A percentile compares a stretch with the other conserved stretches of the same genome.
These are phyloP conservation scores for Halictus quadricinctus DNA, from an alignment of 2,888 invertebrate species.

Conservation along the genomic window DNA sequence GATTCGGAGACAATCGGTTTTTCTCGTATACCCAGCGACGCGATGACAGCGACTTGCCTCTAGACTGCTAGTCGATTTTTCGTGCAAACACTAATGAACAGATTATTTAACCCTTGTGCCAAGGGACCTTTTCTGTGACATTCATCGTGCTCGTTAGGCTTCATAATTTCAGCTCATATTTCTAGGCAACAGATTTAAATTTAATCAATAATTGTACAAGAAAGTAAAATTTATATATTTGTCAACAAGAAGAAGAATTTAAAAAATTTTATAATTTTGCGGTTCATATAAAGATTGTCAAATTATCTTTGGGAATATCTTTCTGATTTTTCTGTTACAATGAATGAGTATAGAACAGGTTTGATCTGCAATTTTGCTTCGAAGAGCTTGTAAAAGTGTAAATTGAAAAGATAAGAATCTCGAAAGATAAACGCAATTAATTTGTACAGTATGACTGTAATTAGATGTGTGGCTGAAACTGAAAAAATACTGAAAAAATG, in stretches of 20 bases:
- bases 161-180: not conserved
- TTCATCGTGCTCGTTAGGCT: not conserved
- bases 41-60: not conserved
- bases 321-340: not conserved
- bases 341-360: not conserved
- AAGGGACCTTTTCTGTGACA: not conserved
- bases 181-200: not conserved
- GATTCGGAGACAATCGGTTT: slow-evolving; percentile 69
- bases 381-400: not conserved
- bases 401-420: no score
- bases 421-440: no score
- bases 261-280: no score
- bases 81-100: not conserved
- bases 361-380: no score
- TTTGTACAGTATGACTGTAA: no score
- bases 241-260: no score
- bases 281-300: no score
- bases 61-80: not conserved
- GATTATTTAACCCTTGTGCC: not conserved
- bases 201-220: not conserved
- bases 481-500: no score
- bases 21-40: not conserved
- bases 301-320: no score
- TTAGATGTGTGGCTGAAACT: no score
- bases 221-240: no score